Percentiles rank a stretch among this genome's conserved stretches.
Conservation (phyloP, 2,797 vertebrate species). For the Sebastes reedi region DNA sequence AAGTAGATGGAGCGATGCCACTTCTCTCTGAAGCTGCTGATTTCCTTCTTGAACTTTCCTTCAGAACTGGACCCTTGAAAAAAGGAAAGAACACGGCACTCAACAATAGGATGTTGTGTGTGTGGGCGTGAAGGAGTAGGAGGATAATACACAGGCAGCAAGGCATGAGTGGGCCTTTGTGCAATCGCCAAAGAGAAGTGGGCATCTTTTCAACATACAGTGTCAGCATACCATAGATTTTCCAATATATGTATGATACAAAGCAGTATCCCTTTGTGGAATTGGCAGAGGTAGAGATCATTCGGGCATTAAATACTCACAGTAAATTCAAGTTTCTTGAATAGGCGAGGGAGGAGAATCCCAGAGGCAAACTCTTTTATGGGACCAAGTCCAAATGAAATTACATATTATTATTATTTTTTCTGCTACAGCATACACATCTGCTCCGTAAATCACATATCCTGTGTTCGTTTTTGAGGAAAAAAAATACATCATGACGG, state of each 20-base stretch:
- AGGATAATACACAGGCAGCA: conserved; percentile 55
- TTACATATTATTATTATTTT: neutral
- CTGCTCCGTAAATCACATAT: neutral
- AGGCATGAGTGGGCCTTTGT: conserved; percentile 40
- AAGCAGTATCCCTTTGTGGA: conserved; percentile 37
- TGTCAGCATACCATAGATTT: conserved; percentile 34
- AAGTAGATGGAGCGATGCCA: neutral
- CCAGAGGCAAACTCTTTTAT: neutral
- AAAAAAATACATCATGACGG: neutral
- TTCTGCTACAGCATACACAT: neutral
- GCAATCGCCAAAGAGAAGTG: conserved; percentile 41
- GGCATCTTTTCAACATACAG: conserved; percentile 47
- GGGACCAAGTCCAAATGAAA: neutral
- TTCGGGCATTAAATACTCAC: conserved; percentile 35
- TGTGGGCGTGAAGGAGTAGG: conserved; percentile 54
- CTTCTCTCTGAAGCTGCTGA: conserved; percentile 23
- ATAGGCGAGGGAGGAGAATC: conserved; percentile 29
- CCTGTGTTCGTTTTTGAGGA: neutral
- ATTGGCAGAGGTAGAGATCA: conserved; percentile 34
- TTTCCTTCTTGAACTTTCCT: conserved; percentile 48
- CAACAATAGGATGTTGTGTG: conserved; percentile 38
- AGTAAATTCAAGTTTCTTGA: conserved; percentile 49
- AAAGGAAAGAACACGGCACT: conserved; percentile 21
- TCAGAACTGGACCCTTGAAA: conserved; percentile 26
- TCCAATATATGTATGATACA: conserved; percentile 27